These are phyloP conservation scores for Drosophila acutilabella DNA, from an alignment of 2,888 invertebrate genomes.

Conservation along the genomic window DNA sequence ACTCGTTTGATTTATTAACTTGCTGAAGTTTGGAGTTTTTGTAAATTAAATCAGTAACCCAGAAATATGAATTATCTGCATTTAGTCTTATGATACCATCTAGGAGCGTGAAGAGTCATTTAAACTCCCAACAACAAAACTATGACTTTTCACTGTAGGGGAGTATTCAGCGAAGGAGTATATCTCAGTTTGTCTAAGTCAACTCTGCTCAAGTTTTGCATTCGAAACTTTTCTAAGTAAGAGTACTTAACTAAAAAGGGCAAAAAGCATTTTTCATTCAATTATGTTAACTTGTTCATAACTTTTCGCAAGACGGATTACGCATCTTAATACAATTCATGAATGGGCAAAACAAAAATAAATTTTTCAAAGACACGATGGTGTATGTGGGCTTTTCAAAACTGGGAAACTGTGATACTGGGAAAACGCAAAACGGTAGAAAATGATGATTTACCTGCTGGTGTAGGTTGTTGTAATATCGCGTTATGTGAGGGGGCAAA, in stretches of 20 bases:
- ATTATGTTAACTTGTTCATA: slow-evolving; percentile 20
- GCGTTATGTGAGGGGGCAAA: slow-evolving; percentile 88
- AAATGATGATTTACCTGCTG: slow-evolving; percentile 81
- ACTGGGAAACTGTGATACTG: too few species aligned
- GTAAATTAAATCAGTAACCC: background rate
- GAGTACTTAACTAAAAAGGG: slow-evolving; percentile 6
- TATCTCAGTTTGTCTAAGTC: background rate
- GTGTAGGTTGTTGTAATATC: slow-evolving; percentile 87
- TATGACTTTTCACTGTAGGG: background rate
- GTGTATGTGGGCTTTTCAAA: slow-evolving; percentile 3
- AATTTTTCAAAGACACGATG: too few species aligned
- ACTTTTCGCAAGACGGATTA: slow-evolving; percentile 16
- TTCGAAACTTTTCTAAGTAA: slow-evolving; percentile 10
- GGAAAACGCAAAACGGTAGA: background rate
- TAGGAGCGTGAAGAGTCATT: background rate
- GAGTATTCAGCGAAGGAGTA: background rate
- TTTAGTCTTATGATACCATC: background rate
- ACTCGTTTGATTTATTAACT: background rate
- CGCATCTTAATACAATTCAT: slow-evolving; percentile 14
- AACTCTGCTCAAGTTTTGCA: slow-evolving; percentile 1
- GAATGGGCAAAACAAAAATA: slow-evolving; percentile 8
- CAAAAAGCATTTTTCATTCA: slow-evolving; percentile 18
- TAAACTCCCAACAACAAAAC: background rate
- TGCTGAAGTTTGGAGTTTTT: background rate
- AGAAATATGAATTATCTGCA: background rate